Evolutionary conservation across 2,797 vertebrate genomes (phyloP).

Genomic region (Ateles fusciceps): DNA sequence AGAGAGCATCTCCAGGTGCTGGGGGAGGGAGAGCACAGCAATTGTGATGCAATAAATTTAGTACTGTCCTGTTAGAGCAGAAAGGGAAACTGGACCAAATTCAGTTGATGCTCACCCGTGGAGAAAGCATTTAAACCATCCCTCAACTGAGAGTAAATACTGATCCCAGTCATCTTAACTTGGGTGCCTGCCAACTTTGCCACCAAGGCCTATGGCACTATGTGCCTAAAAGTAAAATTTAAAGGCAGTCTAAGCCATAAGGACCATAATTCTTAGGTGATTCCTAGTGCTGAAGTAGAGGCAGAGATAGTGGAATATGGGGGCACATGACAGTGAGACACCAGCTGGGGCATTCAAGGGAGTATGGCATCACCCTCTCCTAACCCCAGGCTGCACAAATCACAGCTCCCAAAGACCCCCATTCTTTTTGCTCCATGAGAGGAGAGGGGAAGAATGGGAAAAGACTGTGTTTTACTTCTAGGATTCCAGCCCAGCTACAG

Average conservation of each 20-base stretch:
- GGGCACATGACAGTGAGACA: not conserved
- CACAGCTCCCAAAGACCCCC: not conserved
- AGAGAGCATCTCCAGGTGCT: not conserved
- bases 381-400: not conserved
- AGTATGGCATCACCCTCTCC: not conserved
- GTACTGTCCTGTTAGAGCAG: not conserved
- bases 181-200: not conserved
- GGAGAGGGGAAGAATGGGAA: not conserved
- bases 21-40: not conserved
- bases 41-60: not conserved
- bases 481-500: not conserved
- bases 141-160: not conserved
- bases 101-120: not conserved
- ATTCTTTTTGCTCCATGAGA: not conserved
- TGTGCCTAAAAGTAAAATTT: not conserved
- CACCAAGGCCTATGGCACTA: not conserved
- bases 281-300: not conserved
- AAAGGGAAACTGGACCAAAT: not conserved
- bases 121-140: not conserved
- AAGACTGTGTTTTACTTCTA: not conserved
- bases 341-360: not conserved
- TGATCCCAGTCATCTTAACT: not conserved
- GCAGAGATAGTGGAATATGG: not conserved
- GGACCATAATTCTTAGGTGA: not conserved
- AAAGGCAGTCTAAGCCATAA: not conserved